Evolutionary conservation across 2,113 vertebrate species (phyloP).

Genomic region (Pycnonotus jocosus): DNA sequence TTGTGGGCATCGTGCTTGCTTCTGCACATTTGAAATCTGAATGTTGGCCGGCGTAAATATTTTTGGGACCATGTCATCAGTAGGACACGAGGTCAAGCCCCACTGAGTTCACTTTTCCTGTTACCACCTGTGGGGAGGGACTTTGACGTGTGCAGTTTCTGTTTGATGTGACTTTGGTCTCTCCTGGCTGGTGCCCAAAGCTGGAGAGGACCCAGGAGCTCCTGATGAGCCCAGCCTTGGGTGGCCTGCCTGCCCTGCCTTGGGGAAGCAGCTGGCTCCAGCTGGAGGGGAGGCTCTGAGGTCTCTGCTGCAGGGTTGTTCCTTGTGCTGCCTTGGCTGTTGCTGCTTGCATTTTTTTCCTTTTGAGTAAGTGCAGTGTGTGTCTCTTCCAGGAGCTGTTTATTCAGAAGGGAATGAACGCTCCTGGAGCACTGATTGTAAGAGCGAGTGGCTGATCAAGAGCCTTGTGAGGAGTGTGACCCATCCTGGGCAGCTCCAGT

Average conservation of each 20-base stretch:
- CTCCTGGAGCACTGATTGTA: background rate
- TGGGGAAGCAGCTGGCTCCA: background rate
- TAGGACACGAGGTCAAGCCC: accelerated
- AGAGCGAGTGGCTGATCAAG: background rate
- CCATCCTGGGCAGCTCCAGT: background rate
- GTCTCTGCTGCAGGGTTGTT: background rate
- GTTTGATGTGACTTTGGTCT: background rate
- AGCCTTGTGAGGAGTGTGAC: accelerated
- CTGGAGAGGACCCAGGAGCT: background rate
- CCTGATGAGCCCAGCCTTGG: accelerated
- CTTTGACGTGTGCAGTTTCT: background rate
- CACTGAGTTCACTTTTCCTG: background rate
- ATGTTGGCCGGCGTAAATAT: background rate
- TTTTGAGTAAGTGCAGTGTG: background rate
- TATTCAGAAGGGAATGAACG: background rate
- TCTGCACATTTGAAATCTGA: background rate
- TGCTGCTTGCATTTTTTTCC: background rate
- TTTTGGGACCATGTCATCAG: background rate
- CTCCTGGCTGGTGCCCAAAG: background rate
- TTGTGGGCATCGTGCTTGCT: background rate
- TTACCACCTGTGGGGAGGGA: background rate
- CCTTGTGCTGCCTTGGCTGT: accelerated
- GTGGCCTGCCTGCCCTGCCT: background rate
- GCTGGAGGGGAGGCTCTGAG: background rate
- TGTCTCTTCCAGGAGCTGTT: background rate